Evolutionary conservation across 2,888 invertebrate genomes (phyloP), one percentile per base, ranked within the genome.

Genomic region (Tetropium fuscum): DNA sequence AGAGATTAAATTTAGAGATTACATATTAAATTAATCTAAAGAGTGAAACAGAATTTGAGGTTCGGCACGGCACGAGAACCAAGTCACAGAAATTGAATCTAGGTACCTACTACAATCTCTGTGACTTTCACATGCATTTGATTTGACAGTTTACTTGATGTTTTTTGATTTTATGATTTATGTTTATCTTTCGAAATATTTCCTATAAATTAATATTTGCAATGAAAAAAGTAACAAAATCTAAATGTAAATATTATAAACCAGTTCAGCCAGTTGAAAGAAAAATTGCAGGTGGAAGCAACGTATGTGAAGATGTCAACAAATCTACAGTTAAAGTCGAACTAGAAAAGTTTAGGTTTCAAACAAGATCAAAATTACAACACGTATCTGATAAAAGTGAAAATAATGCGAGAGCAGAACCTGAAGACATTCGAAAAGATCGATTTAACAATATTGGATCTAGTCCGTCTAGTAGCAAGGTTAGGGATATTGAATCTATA

Each of bases 151-250:
- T n/a, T n/a, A n/a, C n/a, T n/a, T n/a, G n/a, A n/a, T n/a, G n/a
- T n/a, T n/a, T n/a, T n/a, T n/a, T n/a, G n/a, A n/a, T n/a, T n/a
- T n/a, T n/a, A n/a, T n/a, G n/a, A n/a, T n/a, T n/a, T n/a, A n/a
- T n/a, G n/a, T n/a, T n/a, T n/a, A n/a, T n/a, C n/a, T n/a, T n/a
- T n/a, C n/a, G n/a, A n/a, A n/a, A n/a, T n/a, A n/a, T n/a, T n/a
- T n/a, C n/a, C n/a, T n/a, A n/a, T n/a, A n/a, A n/a, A 8, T 8
- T 27, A 22, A 16, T 44, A 16, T 5, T 10, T 8, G 18, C 43
- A 13, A 32, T 30, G 38, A 61, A 40, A 15, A 49, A 11, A 16
- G 15, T 51, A 13, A 30, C 16, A 10, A n/a, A 30, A 44, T n/a
- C 44, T 27, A 16, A 3, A 16, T 11, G 13, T 22, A 13, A 11